Conservation (phyloP, 2,797 vertebrate species). For the Heteromormyrus szaboi region DNA sequence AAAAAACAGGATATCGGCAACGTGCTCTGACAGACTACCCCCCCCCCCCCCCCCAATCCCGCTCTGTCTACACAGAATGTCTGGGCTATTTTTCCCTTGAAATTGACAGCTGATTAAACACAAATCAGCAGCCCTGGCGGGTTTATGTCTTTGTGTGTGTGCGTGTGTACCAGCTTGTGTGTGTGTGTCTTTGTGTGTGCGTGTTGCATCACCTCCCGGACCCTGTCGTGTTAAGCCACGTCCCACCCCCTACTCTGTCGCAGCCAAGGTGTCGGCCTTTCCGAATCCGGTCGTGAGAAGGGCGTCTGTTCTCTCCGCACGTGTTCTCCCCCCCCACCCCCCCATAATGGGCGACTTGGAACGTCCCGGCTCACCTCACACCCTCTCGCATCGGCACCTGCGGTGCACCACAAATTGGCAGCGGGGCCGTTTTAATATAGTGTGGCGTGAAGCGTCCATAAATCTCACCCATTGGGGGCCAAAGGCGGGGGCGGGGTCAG, state of each 20-base stretch:
- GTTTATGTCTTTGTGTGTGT: slow-evolving; percentile 3
- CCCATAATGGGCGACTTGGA: slow-evolving; percentile 59
- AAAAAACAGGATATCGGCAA: slow-evolving; percentile 23
- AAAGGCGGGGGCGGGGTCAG: slow-evolving; percentile 24
- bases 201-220: background rate
- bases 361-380: slow-evolving; percentile 53
- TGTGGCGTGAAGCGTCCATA: slow-evolving; percentile 51
- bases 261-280: background rate
- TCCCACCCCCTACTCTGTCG: background rate
- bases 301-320: slow-evolving; percentile 33
- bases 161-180: background rate
- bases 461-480: slow-evolving; percentile 50
- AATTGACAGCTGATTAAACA: slow-evolving; percentile 37
- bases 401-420: slow-evolving; percentile 59
- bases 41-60: background rate
- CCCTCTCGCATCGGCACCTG: slow-evolving; percentile 56
- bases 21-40: slow-evolving; percentile 6
- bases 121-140: slow-evolving; percentile 16
- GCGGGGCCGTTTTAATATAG: slow-evolving; percentile 56
- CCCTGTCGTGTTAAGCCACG: background rate
- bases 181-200: background rate
- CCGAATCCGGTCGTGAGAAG: slow-evolving; percentile 12
- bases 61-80: background rate
- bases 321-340: slow-evolving; percentile 31
- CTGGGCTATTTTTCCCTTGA: slow-evolving; percentile 18